Evolutionary conservation across 2,888 invertebrate species (phyloP).

Genomic region (Gymnoscelis rufifasciata): DNA sequence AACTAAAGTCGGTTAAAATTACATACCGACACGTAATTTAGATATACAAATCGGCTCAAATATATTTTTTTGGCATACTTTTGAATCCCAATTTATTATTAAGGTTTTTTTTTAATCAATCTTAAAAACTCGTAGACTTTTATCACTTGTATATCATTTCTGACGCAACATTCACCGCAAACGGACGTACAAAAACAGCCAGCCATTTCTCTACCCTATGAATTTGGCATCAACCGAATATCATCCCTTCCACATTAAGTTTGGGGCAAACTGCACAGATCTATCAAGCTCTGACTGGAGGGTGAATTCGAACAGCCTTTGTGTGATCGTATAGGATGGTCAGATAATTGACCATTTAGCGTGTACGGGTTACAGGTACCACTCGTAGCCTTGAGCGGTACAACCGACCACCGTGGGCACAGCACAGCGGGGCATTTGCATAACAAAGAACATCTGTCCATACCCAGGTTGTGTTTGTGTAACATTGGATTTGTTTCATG

Average conservation of each 20-base stretch:
- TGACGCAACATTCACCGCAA: no score
- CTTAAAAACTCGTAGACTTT: no score
- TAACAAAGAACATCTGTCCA: slow-evolving; percentile 60
- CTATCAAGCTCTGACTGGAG: slow-evolving; percentile 26
- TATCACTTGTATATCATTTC: no score
- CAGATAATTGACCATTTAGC: slow-evolving; percentile 67
- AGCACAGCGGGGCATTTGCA: slow-evolving; percentile 57
- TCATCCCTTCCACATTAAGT: slow-evolving; percentile 1
- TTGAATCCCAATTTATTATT: no score
- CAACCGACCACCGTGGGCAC: slow-evolving; percentile 43
- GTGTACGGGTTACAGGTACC: slow-evolving; percentile 61
- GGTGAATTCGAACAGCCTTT: slow-evolving; percentile 42
- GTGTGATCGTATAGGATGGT: slow-evolving; percentile 37
- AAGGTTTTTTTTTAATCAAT: no score
- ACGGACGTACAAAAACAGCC: no score
- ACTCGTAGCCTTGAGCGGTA: slow-evolving; percentile 59
- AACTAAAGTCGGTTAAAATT: no score
- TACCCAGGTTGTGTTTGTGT: slow-evolving; percentile 41
- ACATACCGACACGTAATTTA: no score
- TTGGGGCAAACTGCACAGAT: slow-evolving; percentile 9
- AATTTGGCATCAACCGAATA: not conserved
- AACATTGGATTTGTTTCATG: slow-evolving; percentile 44
- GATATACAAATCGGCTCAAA: no score
- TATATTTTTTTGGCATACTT: no score
- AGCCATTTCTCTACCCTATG: not conserved